Base-by-base conservation (phyloP, 2,888 invertebrate species). In the Cheilosia vernalis region DNA sequence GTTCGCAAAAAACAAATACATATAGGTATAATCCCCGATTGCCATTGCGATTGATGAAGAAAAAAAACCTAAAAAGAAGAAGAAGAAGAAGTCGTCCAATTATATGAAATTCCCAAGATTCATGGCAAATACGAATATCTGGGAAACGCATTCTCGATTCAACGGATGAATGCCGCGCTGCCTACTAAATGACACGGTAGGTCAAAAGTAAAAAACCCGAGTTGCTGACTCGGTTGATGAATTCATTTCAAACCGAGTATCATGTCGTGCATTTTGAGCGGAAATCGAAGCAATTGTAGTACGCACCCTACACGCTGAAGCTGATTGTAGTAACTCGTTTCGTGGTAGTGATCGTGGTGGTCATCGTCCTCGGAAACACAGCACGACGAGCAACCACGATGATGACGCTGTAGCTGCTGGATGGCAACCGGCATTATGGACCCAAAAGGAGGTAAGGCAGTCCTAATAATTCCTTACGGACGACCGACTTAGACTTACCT, bases 161-260 rank as follows among this genome's bases (percentile, higher is more conserved):
- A 10, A 53, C 44, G 58, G 58, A 83, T 69, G 58, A 64, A 58
- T 69, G 64, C 44, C 69, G 7, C 60, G 40, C 80, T 51, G 64
- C 42, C 55, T 55, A 55, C 74, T 70, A 70, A 74, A 74, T 66
- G 79, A 73, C 64, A 70, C 63, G 84, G 70, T 84, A 80, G 80
- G 84, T 80, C 80, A 80, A 76, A 60, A 10, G 17, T 55, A 51
- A 49, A 61, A 82, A 58, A 37, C 27, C 30, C 30, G 37, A 24
- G 44, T 53, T 44, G 24, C 60, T 40, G 21, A 84, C 56, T 60
- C 53, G 13, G 64, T 55, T 66, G 80, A 85, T 80, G 80, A 70
- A 80, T 74, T 80, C 84, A 85, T 85, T 80, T 72, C 55, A 56
- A 69, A 51, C 21, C 15, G 60, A 30, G 67, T 66, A 37, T 56